Conservation (phyloP, 2,113 vertebrate species). For the Actenoides hombroni region DNA sequence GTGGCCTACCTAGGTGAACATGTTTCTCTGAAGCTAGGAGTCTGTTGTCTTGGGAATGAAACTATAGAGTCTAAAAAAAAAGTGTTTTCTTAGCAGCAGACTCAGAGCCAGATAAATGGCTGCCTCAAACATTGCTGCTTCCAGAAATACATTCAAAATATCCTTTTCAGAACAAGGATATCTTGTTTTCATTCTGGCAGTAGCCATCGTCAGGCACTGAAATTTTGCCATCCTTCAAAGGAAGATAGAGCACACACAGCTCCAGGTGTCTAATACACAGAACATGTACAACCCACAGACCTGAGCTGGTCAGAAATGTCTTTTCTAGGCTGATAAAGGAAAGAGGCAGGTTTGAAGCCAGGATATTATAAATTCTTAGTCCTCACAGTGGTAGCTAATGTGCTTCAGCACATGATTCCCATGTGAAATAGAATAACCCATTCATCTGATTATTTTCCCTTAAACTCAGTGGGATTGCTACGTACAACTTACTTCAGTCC, state of each 20-base stretch:
- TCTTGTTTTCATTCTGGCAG: too few relatives aligned
- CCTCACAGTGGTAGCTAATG: not conserved
- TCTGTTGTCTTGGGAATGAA: too few relatives aligned
- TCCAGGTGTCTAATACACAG: not conserved
- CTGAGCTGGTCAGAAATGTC: not conserved
- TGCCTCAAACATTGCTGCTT: too few relatives aligned
- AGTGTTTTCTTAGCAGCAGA: too few relatives aligned
- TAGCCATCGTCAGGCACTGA: not conserved
- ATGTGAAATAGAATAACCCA: not conserved
- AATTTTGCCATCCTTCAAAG: not conserved
- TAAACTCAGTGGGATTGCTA: too few relatives aligned
- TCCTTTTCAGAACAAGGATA: too few relatives aligned
- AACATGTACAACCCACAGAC: fast-evolving
- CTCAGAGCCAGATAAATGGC: too few relatives aligned
- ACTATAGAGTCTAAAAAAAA: too few relatives aligned
- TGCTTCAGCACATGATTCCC: not conserved
- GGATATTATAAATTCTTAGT: not conserved
- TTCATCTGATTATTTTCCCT: not conserved
- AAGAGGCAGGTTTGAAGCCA: not conserved
- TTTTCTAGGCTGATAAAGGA: not conserved
- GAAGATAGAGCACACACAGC: not conserved
- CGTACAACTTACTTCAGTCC: too few relatives aligned
- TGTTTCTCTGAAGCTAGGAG: too few relatives aligned
- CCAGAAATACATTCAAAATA: too few relatives aligned
- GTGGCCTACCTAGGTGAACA: too few relatives aligned